A percentile compares a stretch with the other conserved stretches of the same genome.
Conservation (phyloP, 2,113 vertebrate genomes). For the Vidua chalybeata region DNA sequence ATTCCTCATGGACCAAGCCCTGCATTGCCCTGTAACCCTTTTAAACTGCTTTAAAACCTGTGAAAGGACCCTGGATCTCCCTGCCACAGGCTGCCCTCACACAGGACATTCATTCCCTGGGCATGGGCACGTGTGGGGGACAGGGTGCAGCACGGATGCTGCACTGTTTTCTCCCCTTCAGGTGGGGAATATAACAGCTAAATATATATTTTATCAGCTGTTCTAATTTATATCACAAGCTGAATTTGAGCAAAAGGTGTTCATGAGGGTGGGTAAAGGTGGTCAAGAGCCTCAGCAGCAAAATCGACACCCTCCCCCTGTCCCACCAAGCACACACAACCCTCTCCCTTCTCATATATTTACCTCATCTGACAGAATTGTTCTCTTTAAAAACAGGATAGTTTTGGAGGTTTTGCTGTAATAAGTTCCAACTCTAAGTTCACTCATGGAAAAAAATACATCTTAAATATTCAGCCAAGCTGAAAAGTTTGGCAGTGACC, state of each 20-base stretch:
- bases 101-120: not conserved
- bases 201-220: not conserved
- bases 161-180: not conserved
- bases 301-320: not conserved
- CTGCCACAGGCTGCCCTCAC: not conserved
- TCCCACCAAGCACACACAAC: not conserved
- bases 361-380: not conserved
- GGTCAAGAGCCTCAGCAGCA: not conserved
- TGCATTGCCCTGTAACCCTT: not conserved
- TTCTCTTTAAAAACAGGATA: not conserved
- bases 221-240: not conserved
- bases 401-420: not conserved
- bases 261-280: not conserved
- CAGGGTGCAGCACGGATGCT: not conserved
- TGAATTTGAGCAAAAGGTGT: not conserved
- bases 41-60: not conserved
- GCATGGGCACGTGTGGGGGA: rapidly evolving
- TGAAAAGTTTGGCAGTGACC: not conserved
- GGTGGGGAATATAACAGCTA: not conserved
- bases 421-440: not conserved
- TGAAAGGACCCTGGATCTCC: not conserved
- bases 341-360: not conserved
- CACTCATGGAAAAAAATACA: not conserved
- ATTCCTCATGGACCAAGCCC: not conserved
- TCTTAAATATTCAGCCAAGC: not conserved